Evolutionary conservation across 2,113 vertebrate species (phyloP).

Genomic region (Gasterosteus aculeatus): DNA sequence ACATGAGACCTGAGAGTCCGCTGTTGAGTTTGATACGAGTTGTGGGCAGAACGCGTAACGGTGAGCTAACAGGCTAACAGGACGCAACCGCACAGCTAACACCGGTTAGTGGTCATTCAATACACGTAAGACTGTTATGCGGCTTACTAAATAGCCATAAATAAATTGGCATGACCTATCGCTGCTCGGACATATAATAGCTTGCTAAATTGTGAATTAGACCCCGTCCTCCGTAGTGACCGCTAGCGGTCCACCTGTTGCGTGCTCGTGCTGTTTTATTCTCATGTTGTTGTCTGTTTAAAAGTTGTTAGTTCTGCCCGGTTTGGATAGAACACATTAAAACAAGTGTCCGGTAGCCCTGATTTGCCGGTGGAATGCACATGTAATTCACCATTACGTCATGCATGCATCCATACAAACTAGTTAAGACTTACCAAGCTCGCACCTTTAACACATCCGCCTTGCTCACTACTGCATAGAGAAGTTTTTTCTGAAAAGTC

Average conservation of each 20-base stretch:
- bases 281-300: neutral
- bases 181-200: neutral
- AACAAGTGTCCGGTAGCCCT: neutral
- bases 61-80: constrained; percentile 61
- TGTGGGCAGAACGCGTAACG: constrained; percentile 31
- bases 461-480: neutral
- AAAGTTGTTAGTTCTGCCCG: too few species aligned
- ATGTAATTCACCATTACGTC: neutral
- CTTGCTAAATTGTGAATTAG: constrained; percentile 45
- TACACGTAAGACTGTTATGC: neutral
- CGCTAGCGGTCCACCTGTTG: constrained; percentile 57
- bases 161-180: neutral
- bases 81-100: neutral
- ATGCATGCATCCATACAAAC: neutral
- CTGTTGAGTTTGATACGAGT: constrained; percentile 56
- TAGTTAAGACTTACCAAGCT: neutral
- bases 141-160: neutral
- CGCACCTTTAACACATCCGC: neutral
- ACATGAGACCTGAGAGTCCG: constrained; percentile 1
- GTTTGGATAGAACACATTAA: neutral
- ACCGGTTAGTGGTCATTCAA: neutral
- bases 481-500: neutral
- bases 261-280: neutral
- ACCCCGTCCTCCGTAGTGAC: constrained; percentile 18
- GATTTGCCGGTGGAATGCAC: neutral